Evolutionary conservation across 2,113 vertebrate genomes (phyloP).

Genomic region (Oreamnos americanus): DNA sequence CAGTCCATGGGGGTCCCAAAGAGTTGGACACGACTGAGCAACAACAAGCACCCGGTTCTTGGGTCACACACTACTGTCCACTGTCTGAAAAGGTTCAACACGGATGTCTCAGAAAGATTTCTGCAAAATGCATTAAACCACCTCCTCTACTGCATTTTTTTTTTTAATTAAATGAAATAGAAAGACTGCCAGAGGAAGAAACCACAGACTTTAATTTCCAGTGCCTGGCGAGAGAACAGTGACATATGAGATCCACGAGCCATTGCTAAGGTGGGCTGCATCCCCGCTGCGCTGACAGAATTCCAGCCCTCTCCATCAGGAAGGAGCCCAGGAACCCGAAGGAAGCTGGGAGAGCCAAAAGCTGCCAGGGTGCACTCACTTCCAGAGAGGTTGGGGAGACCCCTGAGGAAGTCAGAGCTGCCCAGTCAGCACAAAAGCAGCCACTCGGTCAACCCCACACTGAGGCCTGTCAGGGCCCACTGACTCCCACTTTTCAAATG

Average conservation of each 20-base stretch:
- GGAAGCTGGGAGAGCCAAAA: not conserved
- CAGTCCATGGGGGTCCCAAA: not conserved
- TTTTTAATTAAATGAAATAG: not conserved
- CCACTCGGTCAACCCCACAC: not conserved
- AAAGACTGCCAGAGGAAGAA: not conserved
- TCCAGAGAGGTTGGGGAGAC: not conserved
- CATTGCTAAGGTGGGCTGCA: not conserved
- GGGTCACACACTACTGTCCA: not conserved
- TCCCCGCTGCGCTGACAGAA: not conserved
- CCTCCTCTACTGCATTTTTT: not conserved
- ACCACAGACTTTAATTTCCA: not conserved
- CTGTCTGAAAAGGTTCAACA: not conserved
- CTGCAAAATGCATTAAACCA: not conserved
- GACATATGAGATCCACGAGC: not conserved
- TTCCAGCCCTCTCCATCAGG: not conserved
- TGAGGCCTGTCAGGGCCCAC: not conserved
- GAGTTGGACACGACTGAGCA: not conserved
- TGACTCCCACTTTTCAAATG: conserved; percentile 8
- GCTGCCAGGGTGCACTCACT: not conserved
- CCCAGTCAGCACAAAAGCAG: not conserved
- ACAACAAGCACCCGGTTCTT: not conserved
- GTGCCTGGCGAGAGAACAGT: not conserved
- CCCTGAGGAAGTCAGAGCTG: not conserved
- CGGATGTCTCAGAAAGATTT: not conserved
- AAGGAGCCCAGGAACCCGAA: not conserved